Evolutionary conservation across 2,113 vertebrate species (phyloP), one percentile per base, ranked within the genome.

Genomic region (Crocuta crocuta): DNA sequence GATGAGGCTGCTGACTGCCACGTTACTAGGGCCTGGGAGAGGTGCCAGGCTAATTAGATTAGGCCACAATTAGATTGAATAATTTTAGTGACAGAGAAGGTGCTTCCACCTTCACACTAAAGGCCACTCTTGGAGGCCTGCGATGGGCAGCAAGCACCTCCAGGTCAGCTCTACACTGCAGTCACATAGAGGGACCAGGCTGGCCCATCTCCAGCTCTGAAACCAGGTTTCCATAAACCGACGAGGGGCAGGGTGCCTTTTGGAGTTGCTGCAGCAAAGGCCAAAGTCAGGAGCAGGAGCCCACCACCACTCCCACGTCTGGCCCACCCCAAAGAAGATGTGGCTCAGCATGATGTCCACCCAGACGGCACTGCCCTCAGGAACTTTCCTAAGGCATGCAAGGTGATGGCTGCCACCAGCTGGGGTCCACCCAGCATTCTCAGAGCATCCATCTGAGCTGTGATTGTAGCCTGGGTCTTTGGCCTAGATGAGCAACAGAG

Each of bases 21-120:
- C 23, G 1, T 83, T 79, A 48, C 35, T 66, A 23, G 35, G 23
- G 7, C 70, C 92, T 70, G 55, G 23, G 12, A 65, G 33, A 78
- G 15, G 43, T 7, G 45, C 33, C 17, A 9, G 12, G 19, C 53
- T 31, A 68, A 48, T 61, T 61, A 61, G 58, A 61, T 61, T 61
- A 35, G 35, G 5, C 0, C 6, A 53, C n/a, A 48, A 11, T 43
- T 23, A 16, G 0, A 7, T n/a, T 43, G 43, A 15, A 0, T 2
- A 65, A 28, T 35, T 61, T 33, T 70, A 13, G 23, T 4, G 9
- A 33, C 70, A 4, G 2, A 65, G 63, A 26, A 31, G 21, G 13
- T 4, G 3, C 33, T 6, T 26, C 39, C 4, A 53, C 16, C 53
- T 80, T 48, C 31, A 45, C 84, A 19, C 61, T 23, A 23, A 50